Conservation (phyloP, 2,113 vertebrate genomes). For the Brachypteracias leptosomus region DNA sequence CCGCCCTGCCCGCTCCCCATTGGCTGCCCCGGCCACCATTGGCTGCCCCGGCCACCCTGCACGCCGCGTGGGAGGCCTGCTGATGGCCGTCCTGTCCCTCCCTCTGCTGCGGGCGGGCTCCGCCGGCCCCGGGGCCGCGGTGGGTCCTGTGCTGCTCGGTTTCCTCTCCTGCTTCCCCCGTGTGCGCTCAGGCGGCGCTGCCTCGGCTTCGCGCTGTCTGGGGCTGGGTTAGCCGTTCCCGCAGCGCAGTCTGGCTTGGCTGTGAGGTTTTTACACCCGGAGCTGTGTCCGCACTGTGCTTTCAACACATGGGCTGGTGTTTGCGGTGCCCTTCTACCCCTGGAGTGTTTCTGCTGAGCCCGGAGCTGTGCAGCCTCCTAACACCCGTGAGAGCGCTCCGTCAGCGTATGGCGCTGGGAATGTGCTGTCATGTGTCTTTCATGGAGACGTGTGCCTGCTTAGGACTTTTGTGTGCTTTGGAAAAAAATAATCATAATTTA, state of each 20-base stretch:
- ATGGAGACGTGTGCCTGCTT: accelerated
- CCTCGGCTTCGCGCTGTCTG: background rate
- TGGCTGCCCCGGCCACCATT: no score
- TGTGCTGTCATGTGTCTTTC: no score
- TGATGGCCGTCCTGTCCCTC: no score
- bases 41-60: no score
- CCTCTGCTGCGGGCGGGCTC: no score
- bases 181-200: background rate
- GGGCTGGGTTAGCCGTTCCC: background rate
- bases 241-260: background rate
- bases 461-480: no score
- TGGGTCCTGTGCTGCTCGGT: no score
- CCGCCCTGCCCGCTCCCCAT: background rate
- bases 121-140: no score
- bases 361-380: accelerated
- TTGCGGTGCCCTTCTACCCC: accelerated
- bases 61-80: no score
- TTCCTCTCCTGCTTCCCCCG: background rate
- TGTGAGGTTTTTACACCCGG: background rate
- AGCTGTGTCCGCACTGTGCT: background rate
- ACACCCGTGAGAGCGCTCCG: accelerated
- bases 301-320: accelerated
- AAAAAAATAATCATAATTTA: background rate
- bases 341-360: accelerated
- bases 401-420: no score